Percentiles rank a stretch among this genome's conserved stretches.
These are phyloP conservation scores for Ciona savignyi DNA, from an alignment of 23 tunicate species.

Conservation along the genomic window DNA sequence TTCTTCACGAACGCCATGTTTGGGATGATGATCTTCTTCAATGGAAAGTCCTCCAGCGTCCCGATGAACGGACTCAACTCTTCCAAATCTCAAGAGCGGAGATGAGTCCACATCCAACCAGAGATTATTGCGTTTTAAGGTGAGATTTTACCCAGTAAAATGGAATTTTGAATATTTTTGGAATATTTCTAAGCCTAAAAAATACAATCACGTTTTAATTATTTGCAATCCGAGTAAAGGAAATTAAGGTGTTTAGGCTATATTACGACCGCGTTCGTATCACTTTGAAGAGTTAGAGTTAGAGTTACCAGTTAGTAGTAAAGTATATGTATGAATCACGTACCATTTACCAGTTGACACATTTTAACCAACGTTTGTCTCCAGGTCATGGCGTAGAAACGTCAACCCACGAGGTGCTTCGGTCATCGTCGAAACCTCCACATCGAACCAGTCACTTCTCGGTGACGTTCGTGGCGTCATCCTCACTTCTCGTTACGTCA, in stretches of 20 bases:
- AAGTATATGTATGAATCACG: too few relatives aligned
- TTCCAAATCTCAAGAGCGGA: conserved; percentile 39
- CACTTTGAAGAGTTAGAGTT: too few relatives aligned
- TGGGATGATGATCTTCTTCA: conserved; percentile 68
- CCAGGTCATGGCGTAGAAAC: conserved; percentile 53
- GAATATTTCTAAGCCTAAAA: too few relatives aligned
- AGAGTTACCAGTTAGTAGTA: too few relatives aligned
- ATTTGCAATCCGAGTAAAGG: too few relatives aligned
- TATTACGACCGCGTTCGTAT: too few relatives aligned
- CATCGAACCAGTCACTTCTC: conserved; percentile 29
- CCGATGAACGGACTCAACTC: conserved; percentile 57
- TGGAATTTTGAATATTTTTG: too few relatives aligned
- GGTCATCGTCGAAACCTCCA: conserved; percentile 54
- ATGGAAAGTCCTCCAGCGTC: conserved; percentile 60
- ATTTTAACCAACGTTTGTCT: too few relatives aligned
- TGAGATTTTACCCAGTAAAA: too few relatives aligned
- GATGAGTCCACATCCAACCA: conserved; percentile 81
- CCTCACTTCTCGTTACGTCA: conserved; percentile 79
- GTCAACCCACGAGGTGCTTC: conserved; percentile 35
- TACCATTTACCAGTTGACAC: too few relatives aligned
- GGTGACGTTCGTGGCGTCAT: conserved; percentile 87
- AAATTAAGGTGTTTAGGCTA: too few relatives aligned
- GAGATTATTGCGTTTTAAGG: conserved; percentile 80
- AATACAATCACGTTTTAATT: too few relatives aligned
- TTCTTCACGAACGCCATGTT: conserved; percentile 44